Base-by-base conservation (phyloP, 2,113 vertebrate genomes). In the Chrysemys picta region DNA sequence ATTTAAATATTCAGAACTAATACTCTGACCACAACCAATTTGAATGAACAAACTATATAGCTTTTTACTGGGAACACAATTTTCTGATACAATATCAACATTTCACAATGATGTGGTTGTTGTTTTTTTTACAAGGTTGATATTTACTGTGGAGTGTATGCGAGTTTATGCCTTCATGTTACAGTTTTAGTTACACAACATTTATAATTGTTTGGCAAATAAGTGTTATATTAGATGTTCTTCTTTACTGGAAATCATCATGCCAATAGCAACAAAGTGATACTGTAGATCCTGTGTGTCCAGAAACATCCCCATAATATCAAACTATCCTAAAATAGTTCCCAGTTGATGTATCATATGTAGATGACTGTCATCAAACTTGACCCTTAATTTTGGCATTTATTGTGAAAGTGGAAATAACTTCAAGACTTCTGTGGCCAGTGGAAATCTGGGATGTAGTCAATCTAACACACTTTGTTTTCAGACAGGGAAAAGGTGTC, bases 361-460 rank as follows among this genome's bases (percentile, higher is more conserved):
- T 56, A 57, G 93, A 42, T 1, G 38, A 21, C n/a, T 10, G 65
- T 38, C 5, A 72, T 10, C 65, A 38, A 38, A n/a, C n/a, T 72
- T 52, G 50, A 80, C 35, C 31, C 22, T 89, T 78, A 53, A 76
- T 25, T 42, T 59, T 1, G 1, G 57, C 53, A 72, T 1, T 65
- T 83, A 78, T 35, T 80, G n/a, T 75, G 86, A 50, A 96, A 96
- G 53, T 53, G 89, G 79, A 76, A 94, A 38, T 59, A 82, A 22
- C n/a, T 72, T 38, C 65, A 72, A 22, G 17, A 72, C 35, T 83
- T 22, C 83, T 47, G 65, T 83, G 69, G 65, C 35, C 76, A 84
- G 54, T 84, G 81, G 72, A 93, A 93, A 72, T 72, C 22, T n/a
- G n/a, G 49, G 91, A 42, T 57, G 50, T 31, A 86, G 57, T 72